Evolutionary conservation across 2,888 invertebrate species (phyloP), one percentile per base, ranked within the genome.

Genomic region (Ochropacha duplaris): DNA sequence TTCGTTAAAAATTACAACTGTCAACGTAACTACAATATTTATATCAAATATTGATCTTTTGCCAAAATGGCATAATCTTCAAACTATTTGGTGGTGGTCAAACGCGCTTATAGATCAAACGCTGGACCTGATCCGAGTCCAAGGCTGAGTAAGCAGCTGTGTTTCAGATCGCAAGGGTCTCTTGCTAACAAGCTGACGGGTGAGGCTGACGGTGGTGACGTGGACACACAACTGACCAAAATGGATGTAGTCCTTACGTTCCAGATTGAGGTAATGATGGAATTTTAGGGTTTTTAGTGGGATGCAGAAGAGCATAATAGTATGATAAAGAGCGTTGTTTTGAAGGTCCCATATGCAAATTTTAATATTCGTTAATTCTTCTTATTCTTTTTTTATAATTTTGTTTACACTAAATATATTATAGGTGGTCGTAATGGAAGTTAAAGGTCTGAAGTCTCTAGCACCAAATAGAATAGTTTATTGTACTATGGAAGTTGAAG

Each of bases 401-500:
- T 59, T 62, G 12, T 63, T 6, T 64, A 64, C n/a, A 56, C 57
- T 56, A 26, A 44, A 49, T 50, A 61, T 49, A 76, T 93, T 94
- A 66, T 90, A 98, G 97, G 98, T 99, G 68, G 97, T 99, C 81
- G 99, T 99, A 57, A 98, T 99, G 97, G 99, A 99, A 94, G 99
- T 99, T 57, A 98, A 99, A 90, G 99, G 99, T 72, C 94, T 99
- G 69, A 99, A 99, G 92, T 98, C 98, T 57, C 94, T 99, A 81
- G 97, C 99, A 65, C 97, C 98, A 36, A 99, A 99, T 94, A 96
- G 99, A 81, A 99, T 99, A 85, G 99, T 99, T 55, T 99, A 99
- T 93, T 99, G 99, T 90, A 99, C 99, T 22, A 99, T 99, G 99
- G 99, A 99, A 92, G 99, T 99, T 39, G 99, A 99, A 90, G 99